A percentile compares a stretch with the other conserved stretches of the same genome.
Evolutionary conservation across 2,888 invertebrate species (phyloP).

Genomic region (Achlya flavicornis): DNA sequence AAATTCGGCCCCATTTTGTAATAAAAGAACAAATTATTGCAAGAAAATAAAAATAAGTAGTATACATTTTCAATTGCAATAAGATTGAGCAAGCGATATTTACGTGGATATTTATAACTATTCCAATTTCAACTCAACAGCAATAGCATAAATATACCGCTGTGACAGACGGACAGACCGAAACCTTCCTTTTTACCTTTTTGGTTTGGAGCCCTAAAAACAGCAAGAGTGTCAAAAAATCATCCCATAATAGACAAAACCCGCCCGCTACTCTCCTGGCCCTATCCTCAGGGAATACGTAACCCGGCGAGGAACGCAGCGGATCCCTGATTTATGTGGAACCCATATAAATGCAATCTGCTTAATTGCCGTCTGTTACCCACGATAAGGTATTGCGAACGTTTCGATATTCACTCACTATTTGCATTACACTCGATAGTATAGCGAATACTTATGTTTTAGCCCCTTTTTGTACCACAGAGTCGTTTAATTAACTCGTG

Average conservation of each 20-base stretch:
- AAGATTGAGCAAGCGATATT: too few relatives aligned
- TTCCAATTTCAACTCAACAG: too few relatives aligned
- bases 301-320: constrained; percentile 56
- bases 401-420: constrained; percentile 28
- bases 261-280: constrained; percentile 42
- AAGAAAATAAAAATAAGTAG: too few relatives aligned
- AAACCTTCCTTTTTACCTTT: too few relatives aligned
- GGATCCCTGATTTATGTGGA: constrained; percentile 79
- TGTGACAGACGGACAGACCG: too few relatives aligned
- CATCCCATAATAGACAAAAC: background rate
- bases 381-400: constrained; percentile 57
- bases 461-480: background rate
- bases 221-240: too few relatives aligned
- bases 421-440: constrained; percentile 15
- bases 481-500: background rate
- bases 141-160: too few relatives aligned
- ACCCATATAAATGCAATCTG: constrained; percentile 82
- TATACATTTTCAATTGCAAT: too few relatives aligned
- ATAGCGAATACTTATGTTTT: background rate
- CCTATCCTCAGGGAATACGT: constrained; percentile 56
- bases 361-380: constrained; percentile 72
- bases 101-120: too few relatives aligned
- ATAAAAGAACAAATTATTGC: too few relatives aligned
- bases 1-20: too few relatives aligned
- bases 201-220: too few relatives aligned